Conservation (phyloP, 2,797 vertebrate genomes). For the Eupleurogrammus muticus region DNA sequence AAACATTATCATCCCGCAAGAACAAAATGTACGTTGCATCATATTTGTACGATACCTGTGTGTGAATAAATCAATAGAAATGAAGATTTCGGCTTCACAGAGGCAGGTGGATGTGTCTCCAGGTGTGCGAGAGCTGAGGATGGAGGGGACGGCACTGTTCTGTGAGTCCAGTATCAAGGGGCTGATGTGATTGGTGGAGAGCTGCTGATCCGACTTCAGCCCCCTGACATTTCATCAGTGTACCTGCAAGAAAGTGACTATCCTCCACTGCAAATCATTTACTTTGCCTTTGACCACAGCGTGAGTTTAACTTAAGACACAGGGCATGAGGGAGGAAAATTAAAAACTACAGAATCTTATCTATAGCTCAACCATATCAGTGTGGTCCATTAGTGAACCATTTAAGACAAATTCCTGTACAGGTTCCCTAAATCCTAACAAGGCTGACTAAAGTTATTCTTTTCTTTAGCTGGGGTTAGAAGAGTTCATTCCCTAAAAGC, state of each 20-base stretch:
- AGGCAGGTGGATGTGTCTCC: conserved; percentile 27
- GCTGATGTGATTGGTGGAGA: conserved; percentile 57
- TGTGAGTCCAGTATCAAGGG: conserved; percentile 44
- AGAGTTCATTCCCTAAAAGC: background rate
- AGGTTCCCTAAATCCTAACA: background rate
- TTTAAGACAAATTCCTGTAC: background rate
- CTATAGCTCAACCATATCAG: background rate
- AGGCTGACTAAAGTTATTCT: background rate
- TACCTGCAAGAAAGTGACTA: conserved; percentile 16
- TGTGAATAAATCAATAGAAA: background rate
- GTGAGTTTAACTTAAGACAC: background rate
- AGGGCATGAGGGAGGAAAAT: background rate
- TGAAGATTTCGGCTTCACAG: conserved; percentile 40
- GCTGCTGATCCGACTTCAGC: conserved; percentile 14
- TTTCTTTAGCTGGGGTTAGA: background rate
- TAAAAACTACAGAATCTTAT: background rate
- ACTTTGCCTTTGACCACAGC: background rate
- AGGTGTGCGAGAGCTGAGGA: conserved; percentile 36
- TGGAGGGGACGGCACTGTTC: conserved; percentile 18
- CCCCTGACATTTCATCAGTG: conserved; percentile 39
- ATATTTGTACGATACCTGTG: conserved; percentile 34
- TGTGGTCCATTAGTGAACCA: background rate
- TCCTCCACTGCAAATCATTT: too few relatives aligned
- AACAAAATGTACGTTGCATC: background rate
- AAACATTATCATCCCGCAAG: background rate